These are phyloP conservation scores for Orthosia gothica DNA, from an alignment of 2,888 invertebrate species.

Conservation along the genomic window DNA sequence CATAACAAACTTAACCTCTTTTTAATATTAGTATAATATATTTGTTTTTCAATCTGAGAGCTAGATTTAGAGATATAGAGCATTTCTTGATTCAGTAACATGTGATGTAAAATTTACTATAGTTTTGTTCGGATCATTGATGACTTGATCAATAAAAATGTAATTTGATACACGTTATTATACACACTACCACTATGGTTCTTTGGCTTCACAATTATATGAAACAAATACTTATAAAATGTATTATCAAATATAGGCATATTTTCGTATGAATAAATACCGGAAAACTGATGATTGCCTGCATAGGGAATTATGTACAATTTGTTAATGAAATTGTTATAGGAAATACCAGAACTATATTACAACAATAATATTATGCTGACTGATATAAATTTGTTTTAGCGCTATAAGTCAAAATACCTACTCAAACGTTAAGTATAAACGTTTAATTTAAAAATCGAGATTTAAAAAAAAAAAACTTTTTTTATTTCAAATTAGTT, in stretches of 20 bases:
- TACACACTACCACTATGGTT: not conserved
- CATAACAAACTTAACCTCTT: too few relatives aligned
- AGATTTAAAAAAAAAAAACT: too few relatives aligned
- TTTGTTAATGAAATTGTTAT: not conserved
- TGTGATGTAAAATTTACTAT: conserved; percentile 4
- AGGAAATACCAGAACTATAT: not conserved
- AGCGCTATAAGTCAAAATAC: not conserved
- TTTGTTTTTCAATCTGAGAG: not conserved
- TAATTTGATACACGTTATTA: conserved; percentile 36
- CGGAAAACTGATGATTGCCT: conserved; percentile 1
- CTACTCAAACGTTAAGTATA: conserved; percentile 17
- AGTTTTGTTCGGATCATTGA: conserved; percentile 17
- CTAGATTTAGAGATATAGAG: not conserved
- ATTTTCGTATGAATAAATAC: not conserved
- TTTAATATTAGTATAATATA: too few relatives aligned
- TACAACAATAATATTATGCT: not conserved
- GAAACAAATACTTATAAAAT: not conserved
- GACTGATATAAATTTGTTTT: not conserved
- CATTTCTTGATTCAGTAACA: not conserved
- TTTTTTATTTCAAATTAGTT: too few relatives aligned
- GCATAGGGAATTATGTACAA: not conserved
- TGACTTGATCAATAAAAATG: conserved; percentile 31
- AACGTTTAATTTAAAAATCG: too few relatives aligned
- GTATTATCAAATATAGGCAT: too few relatives aligned
- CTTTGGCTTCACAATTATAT: conserved; percentile 1